Conservation (phyloP, 2,888 invertebrate genomes). For the Ypsolopha sequella region DNA sequence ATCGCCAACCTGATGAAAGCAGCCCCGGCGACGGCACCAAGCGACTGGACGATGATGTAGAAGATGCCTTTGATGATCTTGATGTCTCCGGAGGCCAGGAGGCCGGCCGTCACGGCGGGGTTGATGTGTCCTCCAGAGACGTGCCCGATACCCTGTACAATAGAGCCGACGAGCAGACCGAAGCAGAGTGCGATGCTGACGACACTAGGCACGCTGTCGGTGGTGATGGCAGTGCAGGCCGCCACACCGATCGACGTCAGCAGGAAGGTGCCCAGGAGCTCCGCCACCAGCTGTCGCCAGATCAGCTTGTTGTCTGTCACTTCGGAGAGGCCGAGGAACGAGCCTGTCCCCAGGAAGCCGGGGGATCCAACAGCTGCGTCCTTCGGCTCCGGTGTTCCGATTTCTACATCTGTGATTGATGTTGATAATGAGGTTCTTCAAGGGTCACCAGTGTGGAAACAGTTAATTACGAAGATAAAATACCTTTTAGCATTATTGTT, state of each 20-base stretch:
- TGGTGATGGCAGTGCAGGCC: conserved; percentile 70
- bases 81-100: conserved; percentile 85
- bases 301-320: conserved; percentile 83
- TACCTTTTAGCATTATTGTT: too few relatives aligned
- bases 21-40: conserved; percentile 86
- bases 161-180: conserved; percentile 87
- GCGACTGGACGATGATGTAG: conserved; percentile 84
- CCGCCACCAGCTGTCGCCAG: conserved; percentile 87
- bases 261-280: conserved; percentile 89
- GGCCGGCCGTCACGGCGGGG: conserved; percentile 89
- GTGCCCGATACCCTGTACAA: conserved; percentile 89
- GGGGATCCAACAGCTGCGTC: too few relatives aligned
- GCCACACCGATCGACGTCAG: conserved; percentile 90
- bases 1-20: conserved; percentile 79
- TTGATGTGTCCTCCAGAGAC: conserved; percentile 94
- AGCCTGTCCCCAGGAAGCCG: conserved; percentile 77
- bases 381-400: too few relatives aligned
- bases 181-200: conserved; percentile 87
- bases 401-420: too few relatives aligned
- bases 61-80: conserved; percentile 82
- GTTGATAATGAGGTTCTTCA: too few relatives aligned
- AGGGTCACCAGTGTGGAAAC: too few relatives aligned
- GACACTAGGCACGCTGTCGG: conserved; percentile 27
- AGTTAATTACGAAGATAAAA: too few relatives aligned
- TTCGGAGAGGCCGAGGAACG: conserved; percentile 82